Evolutionary conservation across 2,113 vertebrate genomes (phyloP).

Genomic region (Hemiprocne comata): DNA sequence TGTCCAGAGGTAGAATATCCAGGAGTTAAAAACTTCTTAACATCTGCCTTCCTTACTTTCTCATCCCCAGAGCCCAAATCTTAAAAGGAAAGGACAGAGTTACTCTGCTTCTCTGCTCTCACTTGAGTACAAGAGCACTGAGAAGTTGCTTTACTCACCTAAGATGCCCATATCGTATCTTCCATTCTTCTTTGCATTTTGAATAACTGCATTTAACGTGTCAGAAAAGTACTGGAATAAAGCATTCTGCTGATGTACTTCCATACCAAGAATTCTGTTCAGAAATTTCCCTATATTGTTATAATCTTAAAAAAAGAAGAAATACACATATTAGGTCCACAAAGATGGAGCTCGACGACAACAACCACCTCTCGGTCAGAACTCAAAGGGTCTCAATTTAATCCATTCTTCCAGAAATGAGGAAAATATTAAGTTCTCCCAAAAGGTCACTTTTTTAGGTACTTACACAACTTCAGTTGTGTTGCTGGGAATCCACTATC

Average conservation of each 20-base stretch:
- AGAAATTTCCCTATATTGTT: slow-evolving; percentile 99
- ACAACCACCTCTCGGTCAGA: neutral
- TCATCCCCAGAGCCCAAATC: slow-evolving; percentile 97
- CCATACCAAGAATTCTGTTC: slow-evolving; percentile 97
- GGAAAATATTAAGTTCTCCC: neutral
- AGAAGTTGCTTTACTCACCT: slow-evolving; percentile 73
- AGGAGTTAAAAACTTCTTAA: slow-evolving; percentile 93
- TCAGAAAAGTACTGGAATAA: slow-evolving; percentile 98
- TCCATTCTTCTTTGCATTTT: slow-evolving; percentile 96
- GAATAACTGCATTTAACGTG: slow-evolving; percentile 92
- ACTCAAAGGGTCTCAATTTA: neutral
- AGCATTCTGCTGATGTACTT: slow-evolving; percentile 96
- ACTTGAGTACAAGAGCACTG: neutral
- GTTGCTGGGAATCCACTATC: neutral
- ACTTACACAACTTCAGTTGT: neutral
- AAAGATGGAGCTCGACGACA: neutral
- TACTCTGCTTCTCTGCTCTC: neutral
- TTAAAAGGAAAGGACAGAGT: slow-evolving; percentile 38
- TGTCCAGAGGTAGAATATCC: slow-evolving; percentile 97
- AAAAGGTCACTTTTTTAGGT: neutral
- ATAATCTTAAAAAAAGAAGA: slow-evolving; percentile 83
- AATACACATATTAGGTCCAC: neutral
- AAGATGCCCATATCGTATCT: slow-evolving; percentile 98
- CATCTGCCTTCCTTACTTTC: slow-evolving; percentile 93
- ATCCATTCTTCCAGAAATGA: neutral